phyloP scores from a whole-genome alignment of 2,888 invertebrate species.

The Prosapia bicincta region DNA sequence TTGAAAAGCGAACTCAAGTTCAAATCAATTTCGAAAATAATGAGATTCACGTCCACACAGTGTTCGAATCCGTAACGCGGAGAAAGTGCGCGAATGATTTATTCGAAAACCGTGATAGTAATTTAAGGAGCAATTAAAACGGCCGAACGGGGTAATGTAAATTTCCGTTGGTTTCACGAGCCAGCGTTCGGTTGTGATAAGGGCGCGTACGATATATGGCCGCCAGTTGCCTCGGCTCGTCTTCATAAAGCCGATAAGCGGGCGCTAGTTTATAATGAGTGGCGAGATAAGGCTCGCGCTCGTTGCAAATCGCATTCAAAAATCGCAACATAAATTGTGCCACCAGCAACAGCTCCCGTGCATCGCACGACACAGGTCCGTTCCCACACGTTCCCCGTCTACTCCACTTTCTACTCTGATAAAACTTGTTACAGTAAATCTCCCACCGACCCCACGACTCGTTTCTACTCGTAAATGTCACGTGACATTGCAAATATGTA shows the following conservation, averaged over 20 bases:
- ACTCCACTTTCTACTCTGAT: background rate
- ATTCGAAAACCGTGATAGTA: background rate
- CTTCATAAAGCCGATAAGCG: background rate
- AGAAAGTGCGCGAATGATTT: background rate
- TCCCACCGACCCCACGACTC: background rate
- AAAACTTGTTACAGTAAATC: conserved; percentile 1
- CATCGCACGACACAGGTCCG: background rate
- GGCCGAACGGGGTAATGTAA: background rate
- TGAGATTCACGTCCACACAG: background rate
- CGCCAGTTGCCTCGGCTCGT: background rate
- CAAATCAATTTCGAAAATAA: background rate
- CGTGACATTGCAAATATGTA: too few species aligned
- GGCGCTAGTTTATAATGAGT: background rate
- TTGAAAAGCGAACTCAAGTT: background rate
- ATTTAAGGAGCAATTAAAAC: background rate
- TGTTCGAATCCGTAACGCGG: background rate
- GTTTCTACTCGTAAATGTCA: too few species aligned
- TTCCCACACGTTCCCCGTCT: background rate
- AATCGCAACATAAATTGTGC: background rate
- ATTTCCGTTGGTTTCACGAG: background rate
- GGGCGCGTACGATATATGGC: background rate
- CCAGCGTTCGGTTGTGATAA: background rate
- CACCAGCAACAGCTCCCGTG: background rate
- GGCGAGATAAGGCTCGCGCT: background rate
- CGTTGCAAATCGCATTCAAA: background rate